Conservation (phyloP, 2,113 vertebrate species). For the Hiodon alosoides region DNA sequence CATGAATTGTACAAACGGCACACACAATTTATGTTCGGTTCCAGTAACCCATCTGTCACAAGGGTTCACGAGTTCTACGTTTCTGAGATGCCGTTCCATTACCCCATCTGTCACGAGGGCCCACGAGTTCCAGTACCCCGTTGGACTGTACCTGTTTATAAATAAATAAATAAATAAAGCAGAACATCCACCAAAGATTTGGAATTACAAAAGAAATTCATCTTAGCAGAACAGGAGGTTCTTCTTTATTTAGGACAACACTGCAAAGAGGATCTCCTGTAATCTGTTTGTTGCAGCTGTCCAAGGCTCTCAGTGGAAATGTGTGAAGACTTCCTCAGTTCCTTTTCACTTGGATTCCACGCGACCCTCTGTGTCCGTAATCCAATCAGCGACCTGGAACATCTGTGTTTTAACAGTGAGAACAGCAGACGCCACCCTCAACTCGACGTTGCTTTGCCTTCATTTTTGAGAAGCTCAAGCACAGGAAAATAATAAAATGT, state of each 20-base stretch:
- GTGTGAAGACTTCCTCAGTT: not conserved
- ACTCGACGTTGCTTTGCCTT: not conserved
- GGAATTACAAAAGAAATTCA: not conserved
- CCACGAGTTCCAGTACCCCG: no score
- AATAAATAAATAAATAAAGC: no score
- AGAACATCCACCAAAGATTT: no score
- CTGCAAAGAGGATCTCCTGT: not conserved
- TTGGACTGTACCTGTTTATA: no score
- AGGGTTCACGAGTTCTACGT: no score
- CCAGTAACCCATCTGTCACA: no score
- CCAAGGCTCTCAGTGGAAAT: not conserved
- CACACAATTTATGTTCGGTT: no score
- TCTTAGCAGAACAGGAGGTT: not conserved
- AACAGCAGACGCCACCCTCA: not conserved
- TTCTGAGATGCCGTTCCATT: no score
- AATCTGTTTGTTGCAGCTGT: not conserved
- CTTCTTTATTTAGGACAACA: constrained; percentile 6
- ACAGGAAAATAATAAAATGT: not conserved
- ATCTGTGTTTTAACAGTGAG: not conserved
- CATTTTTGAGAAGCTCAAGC: not conserved
- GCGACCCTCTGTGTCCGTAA: not conserved
- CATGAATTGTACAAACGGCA: no score
- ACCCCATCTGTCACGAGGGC: no score
- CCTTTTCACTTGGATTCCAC: not conserved
- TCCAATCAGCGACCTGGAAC: not conserved